These are phyloP conservation scores for Euglossa dilemma DNA, from an alignment of 1,140 invertebrate species.

Conservation along the genomic window DNA sequence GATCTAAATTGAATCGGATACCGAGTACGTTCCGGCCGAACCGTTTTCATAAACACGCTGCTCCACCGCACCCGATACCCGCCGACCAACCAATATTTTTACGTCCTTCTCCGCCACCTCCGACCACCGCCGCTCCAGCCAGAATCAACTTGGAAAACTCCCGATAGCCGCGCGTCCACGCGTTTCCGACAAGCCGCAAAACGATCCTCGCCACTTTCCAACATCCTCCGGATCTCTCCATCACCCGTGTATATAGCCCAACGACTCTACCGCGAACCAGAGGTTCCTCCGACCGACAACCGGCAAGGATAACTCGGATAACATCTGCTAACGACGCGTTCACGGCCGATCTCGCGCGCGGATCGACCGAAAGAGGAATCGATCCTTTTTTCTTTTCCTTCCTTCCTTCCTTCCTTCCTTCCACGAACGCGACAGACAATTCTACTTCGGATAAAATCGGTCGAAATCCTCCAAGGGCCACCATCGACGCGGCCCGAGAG, in stretches of 20 bases:
- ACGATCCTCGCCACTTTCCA: background rate
- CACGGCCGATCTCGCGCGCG: slow-evolving; percentile 15
- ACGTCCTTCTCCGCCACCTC: background rate
- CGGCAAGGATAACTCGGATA: slow-evolving; percentile 34
- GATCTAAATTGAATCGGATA: slow-evolving; percentile 68
- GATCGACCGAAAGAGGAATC: slow-evolving; percentile 36
- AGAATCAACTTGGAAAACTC: slow-evolving; percentile 45
- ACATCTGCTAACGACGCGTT: slow-evolving; percentile 30
- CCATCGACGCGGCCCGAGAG: slow-evolving; percentile 54
- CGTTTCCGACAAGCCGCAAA: background rate
- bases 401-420: slow-evolving; percentile 32
- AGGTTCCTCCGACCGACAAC: slow-evolving; percentile 37
- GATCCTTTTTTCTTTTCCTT: background rate
- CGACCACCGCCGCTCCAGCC: background rate
- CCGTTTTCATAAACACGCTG: slow-evolving; percentile 34
- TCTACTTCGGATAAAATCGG: slow-evolving; percentile 76
- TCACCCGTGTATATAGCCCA: too few relatives aligned
- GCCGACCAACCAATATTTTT: slow-evolving; percentile 23
- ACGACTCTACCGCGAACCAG: background rate
- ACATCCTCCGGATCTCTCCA: background rate
- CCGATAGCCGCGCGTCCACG: slow-evolving; percentile 4
- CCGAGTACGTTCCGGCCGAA: slow-evolving; percentile 7
- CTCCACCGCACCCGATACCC: background rate
- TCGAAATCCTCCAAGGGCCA: slow-evolving; percentile 67
- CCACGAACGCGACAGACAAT: slow-evolving; percentile 69